A percentile compares a stretch with the other conserved stretches of the same genome.
Evolutionary conservation across 2,797 vertebrate genomes (phyloP).

Genomic region (Chelidonichthys spinosus): DNA sequence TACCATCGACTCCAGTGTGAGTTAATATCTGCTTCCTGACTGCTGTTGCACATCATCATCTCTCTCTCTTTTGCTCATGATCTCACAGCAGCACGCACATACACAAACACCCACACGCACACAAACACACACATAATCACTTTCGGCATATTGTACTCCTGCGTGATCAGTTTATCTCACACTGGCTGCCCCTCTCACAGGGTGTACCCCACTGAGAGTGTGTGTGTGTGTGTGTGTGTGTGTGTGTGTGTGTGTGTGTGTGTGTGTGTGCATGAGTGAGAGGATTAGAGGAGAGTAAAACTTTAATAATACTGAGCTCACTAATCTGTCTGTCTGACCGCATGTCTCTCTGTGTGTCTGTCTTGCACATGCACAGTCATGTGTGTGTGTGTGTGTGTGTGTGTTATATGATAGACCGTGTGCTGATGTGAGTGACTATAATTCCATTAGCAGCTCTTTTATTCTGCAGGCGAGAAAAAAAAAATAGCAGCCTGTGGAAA

Average conservation of each 20-base stretch:
- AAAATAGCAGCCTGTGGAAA: conserved; percentile 21
- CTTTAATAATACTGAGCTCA: conserved; percentile 66
- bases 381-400: conserved; percentile 13
- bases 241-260: background rate
- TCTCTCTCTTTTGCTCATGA: conserved; percentile 17
- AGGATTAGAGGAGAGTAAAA: conserved; percentile 69
- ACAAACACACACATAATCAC: conserved; percentile 54
- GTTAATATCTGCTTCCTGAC: conserved; percentile 45
- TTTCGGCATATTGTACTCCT: conserved; percentile 66
- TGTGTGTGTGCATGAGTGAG: conserved; percentile 20
- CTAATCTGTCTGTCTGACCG: conserved; percentile 61
- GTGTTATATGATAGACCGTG: conserved; percentile 21
- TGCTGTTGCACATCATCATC: conserved; percentile 50
- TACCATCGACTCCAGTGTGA: conserved; percentile 20
- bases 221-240: conserved; percentile 13
- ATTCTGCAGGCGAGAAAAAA: conserved; percentile 23
- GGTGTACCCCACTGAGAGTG: conserved; percentile 41
- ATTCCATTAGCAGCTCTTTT: conserved; percentile 63
- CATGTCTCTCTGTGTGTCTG: conserved; percentile 20
- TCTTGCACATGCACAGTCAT: conserved; percentile 35
- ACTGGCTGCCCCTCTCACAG: conserved; percentile 58
- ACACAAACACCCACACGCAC: conserved; percentile 2
- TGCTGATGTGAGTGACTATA: conserved; percentile 45
- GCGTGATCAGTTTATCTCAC: conserved; percentile 73
- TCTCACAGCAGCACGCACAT: conserved; percentile 44